phyloP scores from a whole-genome alignment of 2,113 vertebrate species.

The Sebastes schlegelii region DNA sequence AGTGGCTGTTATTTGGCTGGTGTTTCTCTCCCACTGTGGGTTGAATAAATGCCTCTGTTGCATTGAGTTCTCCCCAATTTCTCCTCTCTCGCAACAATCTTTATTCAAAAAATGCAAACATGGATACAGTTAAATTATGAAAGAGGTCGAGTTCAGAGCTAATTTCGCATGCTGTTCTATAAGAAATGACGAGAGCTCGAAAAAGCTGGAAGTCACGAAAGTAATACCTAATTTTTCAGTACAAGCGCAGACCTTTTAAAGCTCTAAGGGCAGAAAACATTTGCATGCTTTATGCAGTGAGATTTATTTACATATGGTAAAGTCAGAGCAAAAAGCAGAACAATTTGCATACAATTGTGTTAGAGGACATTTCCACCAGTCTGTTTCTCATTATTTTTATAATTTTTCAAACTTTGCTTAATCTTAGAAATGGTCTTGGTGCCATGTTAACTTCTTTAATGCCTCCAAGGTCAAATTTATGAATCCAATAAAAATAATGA shows the following conservation, averaged over 20 bases:
- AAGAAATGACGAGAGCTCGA: background rate
- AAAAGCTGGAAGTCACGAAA: background rate
- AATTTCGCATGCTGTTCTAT: background rate
- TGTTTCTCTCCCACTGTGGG: background rate
- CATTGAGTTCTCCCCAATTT: background rate
- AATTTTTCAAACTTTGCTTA: constrained; percentile 1
- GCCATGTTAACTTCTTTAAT: background rate
- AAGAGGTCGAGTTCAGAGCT: background rate
- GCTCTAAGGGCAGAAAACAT: constrained; percentile 34
- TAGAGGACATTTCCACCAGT: background rate
- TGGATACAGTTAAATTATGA: background rate
- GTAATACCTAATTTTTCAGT: background rate
- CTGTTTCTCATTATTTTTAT: background rate
- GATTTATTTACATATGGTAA: constrained; percentile 42
- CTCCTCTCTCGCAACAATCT: background rate
- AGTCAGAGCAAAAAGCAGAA: background rate
- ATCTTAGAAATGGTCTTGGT: constrained; percentile 9
- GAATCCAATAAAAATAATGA: background rate
- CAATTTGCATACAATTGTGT: constrained; percentile 26
- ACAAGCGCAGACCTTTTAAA: constrained; percentile 17
- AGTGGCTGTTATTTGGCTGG: background rate
- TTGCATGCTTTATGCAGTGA: constrained; percentile 33
- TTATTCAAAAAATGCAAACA: background rate
- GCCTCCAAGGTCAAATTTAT: background rate
- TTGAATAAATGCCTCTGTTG: background rate